Evolutionary conservation across 2,113 vertebrate genomes (phyloP).

Genomic region (Stercorarius parasiticus): DNA sequence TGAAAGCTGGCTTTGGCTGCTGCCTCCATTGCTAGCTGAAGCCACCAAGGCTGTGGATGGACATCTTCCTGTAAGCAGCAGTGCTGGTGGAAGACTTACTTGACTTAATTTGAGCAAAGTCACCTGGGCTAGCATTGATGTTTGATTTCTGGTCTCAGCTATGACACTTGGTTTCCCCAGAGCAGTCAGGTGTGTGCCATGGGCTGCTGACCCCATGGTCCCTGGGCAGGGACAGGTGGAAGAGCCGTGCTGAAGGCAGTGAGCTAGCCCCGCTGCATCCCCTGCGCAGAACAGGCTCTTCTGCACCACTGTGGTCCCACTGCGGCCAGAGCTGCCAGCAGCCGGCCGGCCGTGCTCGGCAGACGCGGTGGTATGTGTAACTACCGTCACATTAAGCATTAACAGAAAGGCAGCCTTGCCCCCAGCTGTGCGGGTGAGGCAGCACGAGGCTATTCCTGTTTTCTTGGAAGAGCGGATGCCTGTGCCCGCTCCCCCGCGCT

Average conservation of each 20-base stretch:
- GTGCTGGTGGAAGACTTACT: background rate
- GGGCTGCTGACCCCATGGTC: fast-evolving
- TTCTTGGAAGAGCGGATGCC: background rate
- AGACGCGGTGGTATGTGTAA: background rate
- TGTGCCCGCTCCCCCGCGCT: background rate
- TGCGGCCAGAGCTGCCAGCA: background rate
- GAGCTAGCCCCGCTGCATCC: fast-evolving
- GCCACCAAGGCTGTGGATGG: background rate
- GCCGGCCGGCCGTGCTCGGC: fast-evolving
- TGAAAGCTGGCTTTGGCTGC: background rate
- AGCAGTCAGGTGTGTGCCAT: fast-evolving
- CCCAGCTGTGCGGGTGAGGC: background rate
- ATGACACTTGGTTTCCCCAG: background rate
- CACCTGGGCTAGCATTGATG: fast-evolving
- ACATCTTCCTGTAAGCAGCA: background rate
- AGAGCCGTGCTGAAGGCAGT: background rate
- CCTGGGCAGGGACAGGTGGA: background rate
- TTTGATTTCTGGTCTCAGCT: background rate
- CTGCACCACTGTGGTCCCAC: fast-evolving
- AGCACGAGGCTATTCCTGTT: background rate
- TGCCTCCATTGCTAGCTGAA: background rate
- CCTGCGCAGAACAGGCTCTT: background rate
- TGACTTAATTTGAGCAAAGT: background rate
- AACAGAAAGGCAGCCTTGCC: background rate
- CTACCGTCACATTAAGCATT: background rate